Base-by-base conservation (phyloP, 2,797 vertebrate genomes). In the Crenuchus spilurus region DNA sequence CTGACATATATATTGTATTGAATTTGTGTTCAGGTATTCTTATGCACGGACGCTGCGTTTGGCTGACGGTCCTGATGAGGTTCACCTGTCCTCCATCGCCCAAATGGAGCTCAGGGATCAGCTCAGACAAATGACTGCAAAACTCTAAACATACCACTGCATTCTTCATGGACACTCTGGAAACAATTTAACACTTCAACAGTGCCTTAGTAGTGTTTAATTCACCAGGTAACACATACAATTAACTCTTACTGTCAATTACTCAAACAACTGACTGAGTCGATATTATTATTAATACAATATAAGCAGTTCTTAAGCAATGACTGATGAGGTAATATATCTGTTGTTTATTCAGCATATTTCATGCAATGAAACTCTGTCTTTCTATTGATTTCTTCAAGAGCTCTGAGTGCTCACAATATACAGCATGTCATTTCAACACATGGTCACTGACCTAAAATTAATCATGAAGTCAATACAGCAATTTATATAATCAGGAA, bases 51-150 rank as follows among this genome's bases (percentile, higher is more conserved):
- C 93, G 13, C 76, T 99, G 24, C 93, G 95, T 28, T 74, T 99
- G 9, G 96, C 96, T 0, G 96, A 99, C 0, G 96, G 97, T 2
- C 96, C 96, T 0, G 96, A 98, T 2, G 97, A 99, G 89, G 96
- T 99, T 54, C 96, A 98, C 72, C 95, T 99, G 65, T 96, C 95
- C 1, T 84, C 94, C 1, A 88, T 97, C 0, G 95, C 95, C 37
- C 83, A 57, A 58, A 86, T 95, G 80, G 97, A 99, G 77, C 88
- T 99, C 44, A 86, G 70, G 6, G 93, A 96, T 20, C 97, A 98
- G 82, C 83, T 91, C 0, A 88, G 86, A 73, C 78, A 61, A 13
- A 22, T 87, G 2, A 79, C 80, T 10, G 91, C 95, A 67, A 97
- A 91, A 84, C 90, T 99, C 16, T 98, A 60, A 89, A 26, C 13